Evolutionary conservation across 2,888 invertebrate species (phyloP), one percentile per base, ranked within the genome.

Genomic region (Lochmaea crataegi): DNA sequence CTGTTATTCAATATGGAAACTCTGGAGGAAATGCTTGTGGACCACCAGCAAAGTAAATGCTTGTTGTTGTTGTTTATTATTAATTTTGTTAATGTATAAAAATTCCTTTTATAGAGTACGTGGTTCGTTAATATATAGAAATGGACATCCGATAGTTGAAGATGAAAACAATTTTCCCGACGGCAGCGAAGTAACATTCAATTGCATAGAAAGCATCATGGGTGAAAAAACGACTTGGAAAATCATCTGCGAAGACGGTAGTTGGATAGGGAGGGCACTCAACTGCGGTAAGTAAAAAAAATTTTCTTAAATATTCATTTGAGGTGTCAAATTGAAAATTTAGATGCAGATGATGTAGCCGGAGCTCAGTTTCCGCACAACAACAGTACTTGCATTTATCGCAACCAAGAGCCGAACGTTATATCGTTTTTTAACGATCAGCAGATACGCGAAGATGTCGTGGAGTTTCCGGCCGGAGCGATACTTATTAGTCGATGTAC

Each of bases 181-280:
- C 81, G 94, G 94, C 0, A 94, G 94, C 0, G 94, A 95, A 86
- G 93, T 95, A 66, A 93, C 93, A 7, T 96, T 95, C 85, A 92
- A 93, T 80, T 96, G 96, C 84, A 94, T 94, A 78, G 93, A 93
- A 1, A 93, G 93, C 76, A 92, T 93, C 58, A 93, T 94, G 88
- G 94, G 94, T 0, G 94, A 94, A 86, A 92, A 93, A 82, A 93
- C 92, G 38, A 94, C 94, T 0, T 96, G 96, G 96, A 93, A 93
- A 79, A 92, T 95, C 32, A 91, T 93, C 71, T 96, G 95, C 81
- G 94, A 95, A 83, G 93, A 95, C 80, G 95, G 95, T 0, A 91
- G 90, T 78, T 96, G 96, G 96, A 92, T 94, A 74, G 95, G 95
- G 26, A 90, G 93, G 81, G 92, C 94, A 66, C 91, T 93, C 73